These are phyloP conservation scores for Nothocercus nigrocapillus DNA, from an alignment of 2,113 vertebrate genomes.

Conservation along the genomic window DNA sequence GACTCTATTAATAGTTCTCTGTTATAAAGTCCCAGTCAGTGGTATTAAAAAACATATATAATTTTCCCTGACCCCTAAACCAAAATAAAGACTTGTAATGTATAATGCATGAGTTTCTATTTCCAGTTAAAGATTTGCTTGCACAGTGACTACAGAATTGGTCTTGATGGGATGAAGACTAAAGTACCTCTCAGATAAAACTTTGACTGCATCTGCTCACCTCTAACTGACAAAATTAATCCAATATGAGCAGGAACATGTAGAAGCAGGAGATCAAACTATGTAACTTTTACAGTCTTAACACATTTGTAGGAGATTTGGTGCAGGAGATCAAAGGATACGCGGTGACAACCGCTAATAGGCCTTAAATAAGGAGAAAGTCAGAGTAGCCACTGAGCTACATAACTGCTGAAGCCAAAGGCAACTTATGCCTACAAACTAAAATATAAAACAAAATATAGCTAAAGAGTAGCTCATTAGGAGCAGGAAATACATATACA, in stretches of 20 bases:
- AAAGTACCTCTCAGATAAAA: too few relatives aligned
- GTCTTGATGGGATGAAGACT: background rate
- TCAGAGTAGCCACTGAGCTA: background rate
- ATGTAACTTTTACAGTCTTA: background rate
- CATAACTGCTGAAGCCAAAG: background rate
- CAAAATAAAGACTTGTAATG: background rate
- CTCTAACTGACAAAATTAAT: background rate
- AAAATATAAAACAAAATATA: background rate
- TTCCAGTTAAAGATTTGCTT: background rate
- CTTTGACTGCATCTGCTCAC: background rate
- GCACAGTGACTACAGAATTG: background rate
- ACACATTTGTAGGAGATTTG: background rate
- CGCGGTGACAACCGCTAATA: background rate
- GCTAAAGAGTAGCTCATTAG: background rate
- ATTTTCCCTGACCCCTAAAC: background rate
- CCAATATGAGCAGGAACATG: background rate
- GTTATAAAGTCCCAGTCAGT: background rate
- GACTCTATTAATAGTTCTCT: background rate
- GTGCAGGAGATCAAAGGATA: background rate
- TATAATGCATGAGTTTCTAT: background rate
- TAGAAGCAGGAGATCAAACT: background rate
- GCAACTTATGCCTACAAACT: background rate
- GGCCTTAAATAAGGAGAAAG: background rate
- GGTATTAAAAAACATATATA: background rate
- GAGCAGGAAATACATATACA: background rate